Conservation (phyloP, 2,888 invertebrate species). For the Candidula unifasciata region DNA sequence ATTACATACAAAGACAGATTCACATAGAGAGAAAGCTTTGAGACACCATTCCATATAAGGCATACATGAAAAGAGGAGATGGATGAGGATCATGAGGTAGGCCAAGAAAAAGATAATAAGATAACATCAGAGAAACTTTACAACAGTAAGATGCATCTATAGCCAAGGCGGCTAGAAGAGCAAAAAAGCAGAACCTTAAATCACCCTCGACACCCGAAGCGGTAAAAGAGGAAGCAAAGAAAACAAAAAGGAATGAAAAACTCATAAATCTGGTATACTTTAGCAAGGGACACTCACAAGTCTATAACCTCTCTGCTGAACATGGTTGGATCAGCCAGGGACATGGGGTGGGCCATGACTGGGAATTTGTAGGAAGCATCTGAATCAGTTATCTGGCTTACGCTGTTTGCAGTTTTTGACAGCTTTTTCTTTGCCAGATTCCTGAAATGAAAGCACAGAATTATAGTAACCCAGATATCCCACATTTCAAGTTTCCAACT, state of each 20-base stretch:
- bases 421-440: not conserved
- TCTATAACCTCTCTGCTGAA: slow-evolving; percentile 26
- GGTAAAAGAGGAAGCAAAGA: not conserved
- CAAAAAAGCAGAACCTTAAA: no score
- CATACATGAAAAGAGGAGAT: no score
- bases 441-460: slow-evolving; percentile 16
- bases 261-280: not conserved
- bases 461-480: not conserved
- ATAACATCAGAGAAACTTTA: no score
- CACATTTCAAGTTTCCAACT: not conserved
- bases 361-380: slow-evolving; percentile 24
- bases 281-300: not conserved
- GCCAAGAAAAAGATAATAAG: no score
- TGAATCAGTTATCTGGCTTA: not conserved
- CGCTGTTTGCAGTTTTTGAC: not conserved
- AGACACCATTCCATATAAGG: no score
- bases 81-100: no score
- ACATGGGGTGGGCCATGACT: slow-evolving; percentile 13
- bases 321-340: slow-evolving; percentile 35
- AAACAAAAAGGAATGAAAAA: not conserved
- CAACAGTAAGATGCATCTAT: no score
- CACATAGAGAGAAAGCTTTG: no score
- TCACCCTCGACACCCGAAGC: not conserved
- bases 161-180: no score
- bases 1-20: no score